A percentile compares a stretch with the other conserved stretches of the same genome.
Evolutionary conservation across 2,888 invertebrate genomes (phyloP).

Genomic region (Phalangium opilio): DNA sequence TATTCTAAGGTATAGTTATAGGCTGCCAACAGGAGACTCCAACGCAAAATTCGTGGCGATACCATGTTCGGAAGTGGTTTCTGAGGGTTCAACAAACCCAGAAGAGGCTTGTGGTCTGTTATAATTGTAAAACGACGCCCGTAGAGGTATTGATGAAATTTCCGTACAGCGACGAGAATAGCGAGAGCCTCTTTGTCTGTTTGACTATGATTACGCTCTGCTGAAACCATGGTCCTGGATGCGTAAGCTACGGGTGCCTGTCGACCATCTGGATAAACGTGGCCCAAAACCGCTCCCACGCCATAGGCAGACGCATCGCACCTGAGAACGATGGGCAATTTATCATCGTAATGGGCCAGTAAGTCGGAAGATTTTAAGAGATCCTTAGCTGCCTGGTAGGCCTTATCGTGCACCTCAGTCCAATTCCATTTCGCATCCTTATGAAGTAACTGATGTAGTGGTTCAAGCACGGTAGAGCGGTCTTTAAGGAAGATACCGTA

Average conservation of each 20-base stretch:
- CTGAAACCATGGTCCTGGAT: slow-evolving; percentile 17
- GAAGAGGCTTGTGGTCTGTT: slow-evolving; percentile 18
- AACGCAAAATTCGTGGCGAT: slow-evolving; percentile 7
- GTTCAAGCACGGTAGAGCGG: slow-evolving; percentile 6
- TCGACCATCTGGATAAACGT: slow-evolving; percentile 9
- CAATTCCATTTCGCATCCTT: slow-evolving; percentile 7
- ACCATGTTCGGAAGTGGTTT: slow-evolving; percentile 3
- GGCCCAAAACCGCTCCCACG: slow-evolving; percentile 20
- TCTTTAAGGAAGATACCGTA: no score
- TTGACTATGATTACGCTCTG: slow-evolving; percentile 14
- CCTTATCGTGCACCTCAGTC: slow-evolving; percentile 4
- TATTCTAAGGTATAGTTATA: neutral
- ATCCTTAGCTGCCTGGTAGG: slow-evolving; percentile 7
- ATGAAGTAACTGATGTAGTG: slow-evolving; percentile 8
- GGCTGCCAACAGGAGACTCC: slow-evolving; percentile 6
- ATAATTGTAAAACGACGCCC: slow-evolving; percentile 16
- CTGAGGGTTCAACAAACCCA: slow-evolving; percentile 1
- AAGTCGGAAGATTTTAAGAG: slow-evolving; percentile 1
- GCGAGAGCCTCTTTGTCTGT: no score
- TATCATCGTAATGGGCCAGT: slow-evolving; percentile 15
- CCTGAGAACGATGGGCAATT: slow-evolving; percentile 14
- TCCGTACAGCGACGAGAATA: slow-evolving; percentile 17
- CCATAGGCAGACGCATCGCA: slow-evolving; percentile 21
- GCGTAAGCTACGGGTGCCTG: slow-evolving; percentile 19
- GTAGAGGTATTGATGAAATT: slow-evolving; percentile 21